Base-by-base conservation (phyloP, 2,888 invertebrate genomes). In the Psococerastis gibbosa region DNA sequence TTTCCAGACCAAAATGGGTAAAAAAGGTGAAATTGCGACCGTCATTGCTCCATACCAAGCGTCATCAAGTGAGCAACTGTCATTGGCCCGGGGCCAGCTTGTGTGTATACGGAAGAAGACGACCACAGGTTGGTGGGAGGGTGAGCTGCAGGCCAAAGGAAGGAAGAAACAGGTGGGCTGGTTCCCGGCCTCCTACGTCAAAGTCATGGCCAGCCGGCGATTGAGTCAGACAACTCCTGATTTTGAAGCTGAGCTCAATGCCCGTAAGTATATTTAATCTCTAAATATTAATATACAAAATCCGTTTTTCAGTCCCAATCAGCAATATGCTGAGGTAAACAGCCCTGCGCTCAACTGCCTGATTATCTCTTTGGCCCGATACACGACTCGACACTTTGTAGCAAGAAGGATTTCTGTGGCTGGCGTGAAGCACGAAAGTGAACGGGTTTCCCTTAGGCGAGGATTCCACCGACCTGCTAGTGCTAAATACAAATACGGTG, bases 61-160 rank as follows among this genome's bases (percentile, higher is more conserved):
- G 1, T 84, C 79, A 43, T 92, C 92, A 54, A 61, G 78, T 0
- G 97, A 97, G 56, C 98, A 98, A 60, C 66, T 98, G 32, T 80
- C 83, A 13, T 67, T 98, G 23, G 75, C 78, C 51, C 78, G 87
- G 46, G 97, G 95, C 0, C 95, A 97, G 56, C 66, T 95, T 45
- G 78, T 97, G 45, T 83, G 89, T 70, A 85, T 98, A n/a, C 73
- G 91, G 17, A 95, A 95, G 66, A 95, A 94, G 59, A 89, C 91
- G 1, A 82, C 87, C 53, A 85, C 87, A 41, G 98, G 98, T 16
- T 98, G 98, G 98, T 99, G 97, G 97, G 97, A 98, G 66, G 98
- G 98, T 1, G 97, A 98, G 63, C 64, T 95, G 34, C 94, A 94
- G 68, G 68, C 69, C 11, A 69, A 70, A 52, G 91, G 94, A 1